phyloP scores from a whole-genome alignment of 2,113 vertebrate species.

The Oreocharis arfaki region DNA sequence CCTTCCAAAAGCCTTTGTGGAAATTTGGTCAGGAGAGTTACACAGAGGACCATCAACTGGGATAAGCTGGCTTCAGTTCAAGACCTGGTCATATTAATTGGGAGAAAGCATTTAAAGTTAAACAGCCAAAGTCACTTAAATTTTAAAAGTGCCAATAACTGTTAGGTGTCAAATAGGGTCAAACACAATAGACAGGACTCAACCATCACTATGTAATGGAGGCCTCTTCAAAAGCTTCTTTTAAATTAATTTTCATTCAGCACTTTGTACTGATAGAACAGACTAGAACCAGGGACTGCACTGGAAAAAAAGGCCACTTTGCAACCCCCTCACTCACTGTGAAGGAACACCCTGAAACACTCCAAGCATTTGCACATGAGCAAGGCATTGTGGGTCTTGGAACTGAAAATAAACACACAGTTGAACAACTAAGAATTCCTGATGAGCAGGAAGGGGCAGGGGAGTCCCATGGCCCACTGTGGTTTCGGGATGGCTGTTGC shows the following conservation, averaged over 20 bases:
- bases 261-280: neutral
- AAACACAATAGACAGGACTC: neutral
- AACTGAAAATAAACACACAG: neutral
- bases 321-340: fast-evolving
- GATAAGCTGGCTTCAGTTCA: neutral
- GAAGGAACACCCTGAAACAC: neutral
- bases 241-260: neutral
- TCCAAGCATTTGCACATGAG: neutral
- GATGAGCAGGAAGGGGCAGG: neutral
- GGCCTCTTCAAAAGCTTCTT: neutral
- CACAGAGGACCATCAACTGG: neutral
- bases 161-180: neutral
- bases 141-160: neutral
- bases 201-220: neutral
- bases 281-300: neutral
- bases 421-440: neutral
- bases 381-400: neutral
- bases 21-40: neutral
- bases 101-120: constrained; percentile 32
- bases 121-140: constrained; percentile 43
- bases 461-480: fast-evolving
- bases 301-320: neutral
- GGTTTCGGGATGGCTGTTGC: neutral
- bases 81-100: constrained; percentile 39
- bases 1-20: neutral